These are phyloP conservation scores for Drosophila kurseongensis DNA, from an alignment of 1,140 invertebrate species.

Conservation along the genomic window DNA sequence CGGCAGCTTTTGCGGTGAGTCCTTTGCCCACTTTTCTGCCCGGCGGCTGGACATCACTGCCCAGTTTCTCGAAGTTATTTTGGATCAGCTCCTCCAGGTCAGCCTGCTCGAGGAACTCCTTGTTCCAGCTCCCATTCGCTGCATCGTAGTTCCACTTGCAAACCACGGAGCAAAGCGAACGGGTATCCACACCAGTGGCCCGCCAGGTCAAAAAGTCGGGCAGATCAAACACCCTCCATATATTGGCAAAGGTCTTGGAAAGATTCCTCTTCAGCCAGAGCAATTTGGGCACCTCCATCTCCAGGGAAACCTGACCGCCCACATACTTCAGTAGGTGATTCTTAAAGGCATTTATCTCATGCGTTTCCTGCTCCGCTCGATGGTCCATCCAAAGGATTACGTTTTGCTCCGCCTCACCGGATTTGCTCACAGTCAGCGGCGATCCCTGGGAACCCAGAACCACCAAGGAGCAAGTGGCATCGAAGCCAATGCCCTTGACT, in stretches of 20 bases:
- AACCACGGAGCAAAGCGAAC: conserved; percentile 95
- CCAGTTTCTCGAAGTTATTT: conserved; percentile 91
- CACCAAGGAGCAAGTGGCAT: conserved; percentile 97
- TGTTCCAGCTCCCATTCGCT: conserved; percentile 89
- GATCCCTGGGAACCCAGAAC: conserved; percentile 89
- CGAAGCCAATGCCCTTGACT: conserved; percentile 96
- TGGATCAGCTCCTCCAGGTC: conserved; percentile 90
- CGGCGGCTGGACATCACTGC: conserved; percentile 89
- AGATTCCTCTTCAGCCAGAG: conserved; percentile 96
- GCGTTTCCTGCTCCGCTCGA: conserved; percentile 92
- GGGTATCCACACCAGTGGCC: conserved; percentile 90
- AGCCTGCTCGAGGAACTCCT: conserved; percentile 90
- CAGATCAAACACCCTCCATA: conserved; percentile 94
- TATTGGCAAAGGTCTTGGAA: conserved; percentile 88
- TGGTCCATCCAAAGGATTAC: conserved; percentile 99
- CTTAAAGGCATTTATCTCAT: conserved; percentile 91
- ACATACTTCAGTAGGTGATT: conserved; percentile 93
- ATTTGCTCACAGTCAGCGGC: conserved; percentile 91
- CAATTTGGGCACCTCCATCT: conserved; percentile 98
- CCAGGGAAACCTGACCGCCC: conserved; percentile 95
- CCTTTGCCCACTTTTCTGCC: conserved; percentile 90
- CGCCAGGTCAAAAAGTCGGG: conserved; percentile 98
- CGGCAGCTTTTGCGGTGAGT: conserved; percentile 88
- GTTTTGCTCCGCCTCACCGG: conserved; percentile 90
- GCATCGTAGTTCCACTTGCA: conserved; percentile 97